A percentile compares a stretch with the other conserved stretches of the same genome.
phyloP scores from a whole-genome alignment of 2,797 vertebrate species.

The Allochrocebus solatus region DNA sequence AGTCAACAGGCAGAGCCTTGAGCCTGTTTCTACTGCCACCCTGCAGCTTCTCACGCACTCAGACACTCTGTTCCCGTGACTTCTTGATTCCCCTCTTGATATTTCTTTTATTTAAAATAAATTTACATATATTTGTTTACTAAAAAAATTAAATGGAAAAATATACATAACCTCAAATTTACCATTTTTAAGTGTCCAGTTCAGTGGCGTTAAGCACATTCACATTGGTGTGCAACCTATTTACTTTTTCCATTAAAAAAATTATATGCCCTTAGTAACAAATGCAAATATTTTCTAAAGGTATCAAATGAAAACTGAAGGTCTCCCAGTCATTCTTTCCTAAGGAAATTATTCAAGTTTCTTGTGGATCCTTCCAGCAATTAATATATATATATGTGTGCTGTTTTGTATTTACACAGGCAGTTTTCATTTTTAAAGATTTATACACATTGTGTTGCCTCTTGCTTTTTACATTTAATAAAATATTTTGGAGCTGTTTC shows the following conservation, averaged over 20 bases:
- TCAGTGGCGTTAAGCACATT: neutral
- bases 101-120: constrained; percentile 2
- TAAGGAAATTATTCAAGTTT: constrained; percentile 29
- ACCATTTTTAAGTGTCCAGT: neutral
- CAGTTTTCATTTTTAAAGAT: constrained; percentile 28
- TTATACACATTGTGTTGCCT: neutral
- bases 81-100: neutral
- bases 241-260: neutral
- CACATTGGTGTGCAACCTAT: neutral
- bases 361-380: constrained; percentile 1
- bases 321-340: neutral
- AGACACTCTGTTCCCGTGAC: neutral
- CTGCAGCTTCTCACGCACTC: neutral
- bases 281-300: constrained; percentile 29
- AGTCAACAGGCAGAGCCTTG: neutral
- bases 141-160: neutral
- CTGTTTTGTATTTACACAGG: neutral
- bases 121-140: neutral
- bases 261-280: neutral
- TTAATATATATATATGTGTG: neutral
- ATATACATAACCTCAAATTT: neutral
- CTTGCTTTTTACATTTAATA: neutral
- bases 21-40: neutral
- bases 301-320: constrained; percentile 13
- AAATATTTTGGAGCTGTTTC: neutral